Percentiles rank a stretch among this genome's conserved stretches.
Conservation (phyloP, 1,140 invertebrate species). For the Bombus haemorrhoidalis region DNA sequence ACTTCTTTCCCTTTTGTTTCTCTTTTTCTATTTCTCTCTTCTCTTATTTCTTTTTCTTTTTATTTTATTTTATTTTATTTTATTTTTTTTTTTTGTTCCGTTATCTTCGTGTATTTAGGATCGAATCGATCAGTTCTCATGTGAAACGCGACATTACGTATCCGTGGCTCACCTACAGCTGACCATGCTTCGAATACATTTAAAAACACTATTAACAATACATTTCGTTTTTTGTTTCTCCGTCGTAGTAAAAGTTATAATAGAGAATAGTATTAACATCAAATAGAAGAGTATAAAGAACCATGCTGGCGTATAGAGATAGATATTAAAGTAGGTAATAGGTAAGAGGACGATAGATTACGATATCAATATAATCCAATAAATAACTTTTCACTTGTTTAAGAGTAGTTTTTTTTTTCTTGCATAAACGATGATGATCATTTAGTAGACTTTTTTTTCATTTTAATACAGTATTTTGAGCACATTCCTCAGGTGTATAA, state of each 20-base stretch:
- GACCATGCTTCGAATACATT: slow-evolving; percentile 73
- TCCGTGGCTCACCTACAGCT: slow-evolving; percentile 75
- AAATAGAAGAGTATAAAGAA: slow-evolving; percentile 81
- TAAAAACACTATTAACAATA: slow-evolving; percentile 77
- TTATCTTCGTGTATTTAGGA: not conserved
- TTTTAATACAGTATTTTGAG: slow-evolving; percentile 82
- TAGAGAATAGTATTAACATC: slow-evolving; percentile 79
- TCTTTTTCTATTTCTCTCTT: not conserved
- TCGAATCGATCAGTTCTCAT: slow-evolving; percentile 27
- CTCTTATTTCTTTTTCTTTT: not conserved
- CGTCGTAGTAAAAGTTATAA: slow-evolving; percentile 78
- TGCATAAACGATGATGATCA: slow-evolving; percentile 79
- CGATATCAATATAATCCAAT: slow-evolving; percentile 79
- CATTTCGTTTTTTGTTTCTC: slow-evolving; percentile 14
- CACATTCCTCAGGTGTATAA: slow-evolving; percentile 82
- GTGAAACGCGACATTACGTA: slow-evolving; percentile 60
- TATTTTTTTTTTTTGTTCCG: not conserved
- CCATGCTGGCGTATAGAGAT: slow-evolving; percentile 80
- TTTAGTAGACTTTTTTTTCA: slow-evolving; percentile 77
- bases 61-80: too few relatives aligned
- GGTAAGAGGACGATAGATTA: slow-evolving; percentile 80
- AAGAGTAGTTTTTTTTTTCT: slow-evolving; percentile 76
- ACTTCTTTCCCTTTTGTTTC: not conserved
- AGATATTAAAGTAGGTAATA: slow-evolving; percentile 81
- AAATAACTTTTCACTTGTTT: slow-evolving; percentile 76